Evolutionary conservation across 1,140 invertebrate species (phyloP).

Genomic region (Hestina assimilis): DNA sequence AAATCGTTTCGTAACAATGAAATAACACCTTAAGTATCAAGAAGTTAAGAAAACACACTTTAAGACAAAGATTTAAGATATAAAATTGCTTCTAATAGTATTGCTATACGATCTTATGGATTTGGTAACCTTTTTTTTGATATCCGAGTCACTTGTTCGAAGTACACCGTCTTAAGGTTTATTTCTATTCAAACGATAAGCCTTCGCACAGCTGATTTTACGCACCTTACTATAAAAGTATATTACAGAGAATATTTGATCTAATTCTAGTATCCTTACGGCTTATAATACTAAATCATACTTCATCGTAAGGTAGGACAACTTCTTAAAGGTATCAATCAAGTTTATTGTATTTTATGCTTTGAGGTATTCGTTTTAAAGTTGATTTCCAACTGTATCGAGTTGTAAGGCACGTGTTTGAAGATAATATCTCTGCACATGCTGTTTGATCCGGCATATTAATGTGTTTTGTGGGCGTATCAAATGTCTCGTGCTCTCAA

Average conservation of each 20-base stretch:
- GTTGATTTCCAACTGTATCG: constrained; percentile 17
- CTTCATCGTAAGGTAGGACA: constrained; percentile 26
- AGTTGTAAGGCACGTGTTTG: constrained; percentile 46
- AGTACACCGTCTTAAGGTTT: constrained; percentile 16
- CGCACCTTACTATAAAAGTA: constrained; percentile 46
- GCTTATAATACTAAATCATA: background rate
- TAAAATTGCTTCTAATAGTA: background rate
- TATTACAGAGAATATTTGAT: constrained; percentile 13
- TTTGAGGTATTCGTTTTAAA: constrained; percentile 2
- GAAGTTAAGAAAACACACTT: background rate
- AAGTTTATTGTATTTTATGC: background rate
- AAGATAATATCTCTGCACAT: constrained; percentile 65
- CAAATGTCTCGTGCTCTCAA: constrained; percentile 53
- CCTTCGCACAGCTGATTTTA: constrained; percentile 57
- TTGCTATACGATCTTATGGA: background rate
- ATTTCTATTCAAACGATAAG: constrained; percentile 23
- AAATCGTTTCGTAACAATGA: constrained; percentile 2
- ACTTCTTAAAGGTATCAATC: constrained; percentile 15
- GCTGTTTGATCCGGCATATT: constrained; percentile 71
- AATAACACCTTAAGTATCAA: background rate
- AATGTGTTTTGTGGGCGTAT: constrained; percentile 73
- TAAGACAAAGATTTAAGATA: background rate
- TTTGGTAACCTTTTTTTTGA: background rate
- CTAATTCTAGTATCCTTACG: background rate
- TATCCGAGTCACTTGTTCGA: constrained; percentile 17